These are phyloP conservation scores for Marronus borbonicus DNA, from an alignment of 2,888 invertebrate genomes.

Conservation along the genomic window DNA sequence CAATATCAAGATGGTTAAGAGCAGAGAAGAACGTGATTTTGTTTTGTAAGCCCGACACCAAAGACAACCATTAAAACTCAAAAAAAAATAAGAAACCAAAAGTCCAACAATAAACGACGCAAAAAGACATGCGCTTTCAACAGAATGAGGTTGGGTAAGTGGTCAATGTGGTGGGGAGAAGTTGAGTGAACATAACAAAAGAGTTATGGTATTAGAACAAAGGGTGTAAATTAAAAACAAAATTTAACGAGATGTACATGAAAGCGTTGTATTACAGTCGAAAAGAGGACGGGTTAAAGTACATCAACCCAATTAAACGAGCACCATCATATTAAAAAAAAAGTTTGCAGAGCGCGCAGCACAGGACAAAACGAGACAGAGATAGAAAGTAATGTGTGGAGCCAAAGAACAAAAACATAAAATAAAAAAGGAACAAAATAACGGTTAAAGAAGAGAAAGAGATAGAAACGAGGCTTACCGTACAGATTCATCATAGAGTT, in stretches of 20 bases:
- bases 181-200: neutral
- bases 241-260: constrained; percentile 16
- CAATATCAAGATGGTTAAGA: constrained; percentile 38
- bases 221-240: constrained; percentile 5
- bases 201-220: neutral
- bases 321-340: constrained; percentile 28
- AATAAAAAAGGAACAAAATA: constrained; percentile 19
- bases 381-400: constrained; percentile 36
- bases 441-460: constrained; percentile 48
- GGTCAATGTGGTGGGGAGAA: neutral
- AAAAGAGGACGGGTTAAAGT: constrained; percentile 7
- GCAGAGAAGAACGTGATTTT: constrained; percentile 3
- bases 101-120: constrained; percentile 25
- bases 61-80: constrained; percentile 26
- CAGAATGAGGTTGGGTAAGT: neutral
- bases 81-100: constrained; percentile 23
- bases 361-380: constrained; percentile 49
- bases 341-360: constrained; percentile 41
- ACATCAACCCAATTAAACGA: constrained; percentile 45
- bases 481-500: constrained; percentile 96
- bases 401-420: constrained; percentile 31
- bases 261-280: neutral
- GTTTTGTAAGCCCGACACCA: constrained; percentile 45
- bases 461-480: constrained; percentile 78
- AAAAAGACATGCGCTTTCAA: constrained; percentile 37